Conservation (phyloP, 92 coral and sea anemone genomes). For the Pocillopora grandis region DNA sequence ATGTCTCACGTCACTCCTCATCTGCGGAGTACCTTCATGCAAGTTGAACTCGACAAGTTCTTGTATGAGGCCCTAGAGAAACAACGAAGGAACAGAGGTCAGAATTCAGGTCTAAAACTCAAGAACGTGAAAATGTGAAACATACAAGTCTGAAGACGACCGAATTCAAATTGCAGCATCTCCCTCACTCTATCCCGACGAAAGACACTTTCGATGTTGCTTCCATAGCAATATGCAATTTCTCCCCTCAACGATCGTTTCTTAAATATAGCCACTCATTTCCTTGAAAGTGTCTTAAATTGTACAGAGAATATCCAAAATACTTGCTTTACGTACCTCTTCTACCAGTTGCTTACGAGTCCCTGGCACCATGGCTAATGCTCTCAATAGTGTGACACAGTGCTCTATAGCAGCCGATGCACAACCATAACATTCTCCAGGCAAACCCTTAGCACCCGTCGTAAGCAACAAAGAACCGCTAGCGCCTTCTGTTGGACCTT, state of each 20-base stretch:
- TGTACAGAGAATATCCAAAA: too few relatives aligned
- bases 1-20: constrained; percentile 94
- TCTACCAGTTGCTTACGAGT: constrained; percentile 89
- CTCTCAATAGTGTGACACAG: constrained; percentile 91
- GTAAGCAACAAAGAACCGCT: constrained; percentile 59
- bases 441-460: constrained; percentile 66
- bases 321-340: constrained; percentile 56
- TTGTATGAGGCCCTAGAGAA: constrained; percentile 81
- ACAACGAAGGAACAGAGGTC: background rate
- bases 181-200: too few relatives aligned
- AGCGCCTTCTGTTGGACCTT: constrained; percentile 49
- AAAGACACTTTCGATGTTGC: too few relatives aligned
- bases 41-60: constrained; percentile 93
- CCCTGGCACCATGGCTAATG: constrained; percentile 88
- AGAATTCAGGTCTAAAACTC: background rate
- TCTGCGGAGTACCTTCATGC: constrained; percentile 96
- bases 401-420: constrained; percentile 99
- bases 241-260: too few relatives aligned
- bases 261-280: too few relatives aligned
- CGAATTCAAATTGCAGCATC: too few relatives aligned
- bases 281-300: too few relatives aligned
- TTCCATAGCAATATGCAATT: too few relatives aligned
- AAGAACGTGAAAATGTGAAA: background rate
- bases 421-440: constrained; percentile 96
- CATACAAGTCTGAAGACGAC: too few relatives aligned